Base-by-base conservation (phyloP, 1,140 invertebrate genomes). In the Aphaenogaster ashmeadi region DNA sequence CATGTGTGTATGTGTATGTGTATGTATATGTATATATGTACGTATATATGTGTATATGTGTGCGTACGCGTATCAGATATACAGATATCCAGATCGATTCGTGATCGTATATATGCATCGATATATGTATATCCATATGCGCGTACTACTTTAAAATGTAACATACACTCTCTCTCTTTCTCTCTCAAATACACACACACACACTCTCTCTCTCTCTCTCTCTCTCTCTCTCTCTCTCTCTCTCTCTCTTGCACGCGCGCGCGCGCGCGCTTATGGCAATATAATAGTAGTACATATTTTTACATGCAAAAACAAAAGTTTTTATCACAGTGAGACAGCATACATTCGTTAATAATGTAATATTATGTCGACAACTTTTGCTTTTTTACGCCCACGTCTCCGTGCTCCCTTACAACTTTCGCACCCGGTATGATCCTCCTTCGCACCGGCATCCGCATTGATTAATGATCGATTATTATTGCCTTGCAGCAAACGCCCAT, bases 251-350 rank as follows among this genome's bases (percentile, higher is more conserved):
- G 90, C 86, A n/a, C 11, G 4, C 27, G 27, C 36, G 13, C 62
- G 64, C 56, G 56, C 64, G 38, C 64, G 83, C 93, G 93, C 92
- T 94, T 94, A 94, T 92, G 92, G 93, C 91, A 92, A 92, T 69
- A 80, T 69, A 80, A 80, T 94, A 92, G 93, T 94, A 94, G 92
- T 94, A 94, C 94, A 94, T 92, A 83, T 83, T 83, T 94, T 94
- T 95, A 94, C 94, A 95, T 95, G 94, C 94, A 95, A 93, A 94
- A 95, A 95, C 92, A 95, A 94, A 95, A 95, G 91, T 94, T 94
- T 89, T 91, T 95, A 95, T 95, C 94, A 95, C 95, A 95, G 94
- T 95, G 94, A 94, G 94, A 95, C 93, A 95, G 94, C 94, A 93
- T 95, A 95, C 92, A 93, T 94, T 94, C 94, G 89, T 94, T 94